phyloP scores from a whole-genome alignment of 2,888 invertebrate species.

The Agelastica alni region DNA sequence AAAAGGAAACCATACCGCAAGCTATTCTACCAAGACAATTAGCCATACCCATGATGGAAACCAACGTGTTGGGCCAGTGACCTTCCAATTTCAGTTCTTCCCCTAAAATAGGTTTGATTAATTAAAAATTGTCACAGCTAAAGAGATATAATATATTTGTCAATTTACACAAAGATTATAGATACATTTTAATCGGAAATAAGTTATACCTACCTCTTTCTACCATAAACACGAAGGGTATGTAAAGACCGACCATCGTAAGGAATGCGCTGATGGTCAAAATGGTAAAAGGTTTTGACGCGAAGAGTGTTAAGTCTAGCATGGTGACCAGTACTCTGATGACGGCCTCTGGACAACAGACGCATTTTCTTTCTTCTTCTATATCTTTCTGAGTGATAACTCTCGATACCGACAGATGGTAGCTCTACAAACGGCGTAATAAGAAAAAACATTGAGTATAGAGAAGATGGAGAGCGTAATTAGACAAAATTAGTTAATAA shows the following conservation, averaged over 20 bases:
- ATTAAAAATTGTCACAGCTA: no score
- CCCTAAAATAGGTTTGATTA: slow-evolving; percentile 38
- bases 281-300: slow-evolving; percentile 45
- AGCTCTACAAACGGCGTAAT: slow-evolving; percentile 57
- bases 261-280: slow-evolving; percentile 63
- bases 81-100: slow-evolving; percentile 54
- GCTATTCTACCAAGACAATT: slow-evolving; percentile 71
- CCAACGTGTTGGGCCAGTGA: slow-evolving; percentile 60
- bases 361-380: slow-evolving; percentile 56
- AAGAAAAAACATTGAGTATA: no score
- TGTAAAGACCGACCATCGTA: slow-evolving; percentile 76
- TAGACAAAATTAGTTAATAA: no score
- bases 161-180: no score
- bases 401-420: slow-evolving; percentile 63
- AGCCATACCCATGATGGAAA: slow-evolving; percentile 73
- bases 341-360: slow-evolving; percentile 50
- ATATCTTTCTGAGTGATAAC: slow-evolving; percentile 56
- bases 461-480: no score
- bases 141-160: no score
- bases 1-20: slow-evolving; percentile 65
- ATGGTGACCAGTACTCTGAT: slow-evolving; percentile 48
- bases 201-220: slow-evolving; percentile 52
- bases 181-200: background rate
- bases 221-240: slow-evolving; percentile 74
- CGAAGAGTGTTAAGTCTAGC: slow-evolving; percentile 42